Conservation (phyloP, 2,797 vertebrate species). For the Sebastiscus albofasciatus region DNA sequence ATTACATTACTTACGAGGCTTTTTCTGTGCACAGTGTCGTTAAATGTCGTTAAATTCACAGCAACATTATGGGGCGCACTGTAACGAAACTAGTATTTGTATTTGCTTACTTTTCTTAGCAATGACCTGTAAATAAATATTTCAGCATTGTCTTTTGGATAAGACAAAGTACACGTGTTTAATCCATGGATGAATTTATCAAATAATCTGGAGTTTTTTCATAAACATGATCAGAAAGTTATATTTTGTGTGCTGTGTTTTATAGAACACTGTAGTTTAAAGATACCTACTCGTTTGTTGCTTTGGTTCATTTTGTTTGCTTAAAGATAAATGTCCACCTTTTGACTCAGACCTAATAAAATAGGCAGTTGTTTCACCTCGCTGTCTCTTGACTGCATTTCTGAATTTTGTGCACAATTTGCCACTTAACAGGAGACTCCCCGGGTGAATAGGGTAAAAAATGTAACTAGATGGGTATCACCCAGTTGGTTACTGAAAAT, state of each 20-base stretch:
- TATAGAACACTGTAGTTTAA: conserved; percentile 79
- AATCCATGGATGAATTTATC: conserved; percentile 61
- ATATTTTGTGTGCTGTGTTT: conserved; percentile 87
- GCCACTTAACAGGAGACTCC: background rate
- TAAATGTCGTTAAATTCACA: conserved; percentile 46
- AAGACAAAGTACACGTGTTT: conserved; percentile 45
- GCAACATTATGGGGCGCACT: conserved; percentile 55
- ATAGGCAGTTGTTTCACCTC: conserved; percentile 61
- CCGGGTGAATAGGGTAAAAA: no score
- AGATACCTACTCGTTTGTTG: conserved; percentile 62
- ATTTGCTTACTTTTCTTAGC: conserved; percentile 71
- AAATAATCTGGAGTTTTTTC: conserved; percentile 68
- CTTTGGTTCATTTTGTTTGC: conserved; percentile 72
- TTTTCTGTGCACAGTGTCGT: conserved; percentile 50
- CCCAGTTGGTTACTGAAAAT: background rate
- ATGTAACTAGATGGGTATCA: no score
- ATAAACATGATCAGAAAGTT: conserved; percentile 77
- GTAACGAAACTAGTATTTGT: conserved; percentile 66
- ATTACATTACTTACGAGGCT: conserved; percentile 36
- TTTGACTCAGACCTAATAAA: conserved; percentile 79
- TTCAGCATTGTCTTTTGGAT: conserved; percentile 64
- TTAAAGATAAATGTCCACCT: conserved; percentile 74
- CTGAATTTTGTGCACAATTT: background rate
- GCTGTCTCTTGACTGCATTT: background rate
- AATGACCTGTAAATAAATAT: conserved; percentile 70